These are phyloP conservation scores for Nasonia vitripennis DNA, from an alignment of 1,140 invertebrate species.

Conservation along the genomic window DNA sequence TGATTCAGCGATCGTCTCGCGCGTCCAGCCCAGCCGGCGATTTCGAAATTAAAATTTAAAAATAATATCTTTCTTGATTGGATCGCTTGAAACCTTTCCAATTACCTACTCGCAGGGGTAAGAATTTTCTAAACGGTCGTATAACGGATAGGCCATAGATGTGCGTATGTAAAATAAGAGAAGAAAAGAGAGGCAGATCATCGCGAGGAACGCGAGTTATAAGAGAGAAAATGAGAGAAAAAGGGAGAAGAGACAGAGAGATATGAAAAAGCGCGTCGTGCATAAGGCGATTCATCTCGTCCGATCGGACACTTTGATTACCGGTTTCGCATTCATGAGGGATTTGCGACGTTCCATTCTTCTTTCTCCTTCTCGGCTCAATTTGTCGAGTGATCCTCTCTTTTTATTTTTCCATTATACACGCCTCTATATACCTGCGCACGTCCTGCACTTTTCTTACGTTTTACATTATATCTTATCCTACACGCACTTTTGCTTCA, in stretches of 20 bases:
- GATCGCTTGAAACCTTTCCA: conserved; percentile 11
- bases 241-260: not conserved
- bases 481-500: conserved; percentile 35
- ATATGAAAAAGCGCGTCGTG: conserved; percentile 46
- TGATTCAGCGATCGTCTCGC: not conserved
- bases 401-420: conserved; percentile 40
- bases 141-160: not conserved
- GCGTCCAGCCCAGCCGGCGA: not conserved
- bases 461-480: conserved; percentile 19
- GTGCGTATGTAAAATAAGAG: conserved; percentile 1
- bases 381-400: conserved; percentile 49
- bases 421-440: conserved; percentile 2
- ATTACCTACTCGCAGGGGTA: not conserved
- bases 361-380: conserved; percentile 54
- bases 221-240: conserved; percentile 17
- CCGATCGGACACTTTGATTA: conserved; percentile 72
- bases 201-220: conserved; percentile 21
- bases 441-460: conserved; percentile 45
- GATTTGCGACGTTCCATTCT: conserved; percentile 61
- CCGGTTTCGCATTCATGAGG: conserved; percentile 69
- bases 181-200: conserved; percentile 38
- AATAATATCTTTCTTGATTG: not conserved
- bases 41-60: conserved; percentile 11
- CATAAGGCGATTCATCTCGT: conserved; percentile 71
- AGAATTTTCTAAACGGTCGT: conserved; percentile 9